Evolutionary conservation across 2,888 invertebrate genomes (phyloP).

Genomic region (Agriopis aurantiaria): DNA sequence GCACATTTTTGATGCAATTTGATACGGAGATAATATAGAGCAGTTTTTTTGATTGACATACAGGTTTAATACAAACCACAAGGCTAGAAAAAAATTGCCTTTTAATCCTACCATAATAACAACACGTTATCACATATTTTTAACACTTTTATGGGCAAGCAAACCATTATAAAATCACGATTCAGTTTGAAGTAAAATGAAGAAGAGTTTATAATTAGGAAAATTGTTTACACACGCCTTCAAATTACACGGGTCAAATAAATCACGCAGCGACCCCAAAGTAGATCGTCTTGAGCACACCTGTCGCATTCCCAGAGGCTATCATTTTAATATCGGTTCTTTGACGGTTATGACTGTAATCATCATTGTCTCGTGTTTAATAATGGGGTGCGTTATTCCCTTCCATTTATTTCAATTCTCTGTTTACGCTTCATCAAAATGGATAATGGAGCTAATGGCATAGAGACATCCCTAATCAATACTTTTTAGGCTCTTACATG

Average conservation of each 20-base stretch:
- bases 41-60: too few relatives aligned
- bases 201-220: neutral
- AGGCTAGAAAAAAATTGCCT: too few relatives aligned
- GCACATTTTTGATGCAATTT: too few relatives aligned
- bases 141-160: too few relatives aligned
- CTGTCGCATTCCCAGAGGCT: constrained; percentile 22
- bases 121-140: too few relatives aligned
- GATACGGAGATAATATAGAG: too few relatives aligned
- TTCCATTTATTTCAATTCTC: constrained; percentile 36
- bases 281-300: constrained; percentile 15
- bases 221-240: neutral
- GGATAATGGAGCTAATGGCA: constrained; percentile 29
- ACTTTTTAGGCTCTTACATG: neutral
- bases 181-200: too few relatives aligned
- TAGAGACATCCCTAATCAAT: neutral
- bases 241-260: constrained; percentile 3
- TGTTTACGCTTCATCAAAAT: constrained; percentile 38
- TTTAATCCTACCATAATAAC: too few relatives aligned
- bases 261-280: constrained; percentile 17
- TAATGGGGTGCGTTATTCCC: constrained; percentile 34
- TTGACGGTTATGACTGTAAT: constrained; percentile 36
- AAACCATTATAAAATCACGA: too few relatives aligned
- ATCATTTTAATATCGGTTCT: constrained; percentile 40
- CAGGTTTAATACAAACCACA: too few relatives aligned
- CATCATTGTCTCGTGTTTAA: constrained; percentile 35